Conservation (phyloP, 2,113 vertebrate species). For the Otocyon megalotis region DNA sequence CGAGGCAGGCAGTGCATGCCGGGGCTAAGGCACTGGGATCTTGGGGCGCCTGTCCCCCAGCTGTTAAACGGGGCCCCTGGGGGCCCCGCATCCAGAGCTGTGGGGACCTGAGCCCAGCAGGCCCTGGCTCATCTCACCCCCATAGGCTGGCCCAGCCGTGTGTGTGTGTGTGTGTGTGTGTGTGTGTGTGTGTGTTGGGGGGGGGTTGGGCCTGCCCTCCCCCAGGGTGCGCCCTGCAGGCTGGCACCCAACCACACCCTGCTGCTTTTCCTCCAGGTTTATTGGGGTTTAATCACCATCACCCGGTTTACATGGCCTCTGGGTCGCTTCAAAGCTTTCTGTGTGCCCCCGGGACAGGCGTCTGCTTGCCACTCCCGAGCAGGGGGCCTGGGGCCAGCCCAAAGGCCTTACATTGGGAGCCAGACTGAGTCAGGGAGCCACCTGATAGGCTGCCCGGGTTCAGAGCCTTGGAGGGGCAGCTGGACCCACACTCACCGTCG, state of each 20-base stretch:
- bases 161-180: fast-evolving
- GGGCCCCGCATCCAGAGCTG: background rate
- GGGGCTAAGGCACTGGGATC: background rate
- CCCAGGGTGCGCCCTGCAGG: no score
- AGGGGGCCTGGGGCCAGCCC: fast-evolving
- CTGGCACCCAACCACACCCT: background rate
- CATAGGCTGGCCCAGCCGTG: background rate
- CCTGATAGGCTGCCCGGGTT: fast-evolving
- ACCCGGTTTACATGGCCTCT: background rate
- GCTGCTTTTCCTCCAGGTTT: conserved; percentile 21
- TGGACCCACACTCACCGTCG: fast-evolving
- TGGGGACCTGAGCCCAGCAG: fast-evolving
- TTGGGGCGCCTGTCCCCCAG: background rate
- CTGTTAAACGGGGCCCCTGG: background rate
- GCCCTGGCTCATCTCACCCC: background rate
- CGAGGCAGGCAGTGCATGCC: no score
- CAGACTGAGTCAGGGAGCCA: fast-evolving
- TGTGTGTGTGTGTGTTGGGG: fast-evolving
- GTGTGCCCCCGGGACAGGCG: background rate
- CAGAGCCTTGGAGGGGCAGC: background rate
- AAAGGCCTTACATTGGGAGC: background rate
- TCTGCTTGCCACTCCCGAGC: background rate
- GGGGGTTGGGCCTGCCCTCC: background rate
- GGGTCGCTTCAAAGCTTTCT: background rate
- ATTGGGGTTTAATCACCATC: conserved; percentile 19